Evolutionary conservation across 2,113 vertebrate genomes (phyloP), one percentile per base, ranked within the genome.

Genomic region (Hippocampus guttulatus): DNA sequence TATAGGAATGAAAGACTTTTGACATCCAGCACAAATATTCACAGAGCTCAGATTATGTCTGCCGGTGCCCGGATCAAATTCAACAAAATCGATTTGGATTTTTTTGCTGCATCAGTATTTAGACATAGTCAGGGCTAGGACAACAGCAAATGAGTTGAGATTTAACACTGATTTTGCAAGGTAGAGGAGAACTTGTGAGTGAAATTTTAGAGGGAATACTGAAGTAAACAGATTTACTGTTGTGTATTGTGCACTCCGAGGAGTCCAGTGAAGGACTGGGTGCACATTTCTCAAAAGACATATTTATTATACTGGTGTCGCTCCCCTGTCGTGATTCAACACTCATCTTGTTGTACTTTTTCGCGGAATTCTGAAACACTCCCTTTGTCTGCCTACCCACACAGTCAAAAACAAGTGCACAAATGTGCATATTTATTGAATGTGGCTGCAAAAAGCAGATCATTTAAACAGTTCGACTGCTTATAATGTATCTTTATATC

Each of bases 351-450:
- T 73, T 62, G 33, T 33, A 25, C 45, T 21, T 64, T 15, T 55
- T 55, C 52, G 55, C 18, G 51, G 72, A 68, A 38, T 64, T 21
- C 68, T 43, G 68, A 67, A 61, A 41, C 38, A 43, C 61, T 52
- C 38, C 15, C 65, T 18, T 10, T 62, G 12, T 51, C 49, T 18
- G 52, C 51, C 55, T 60, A 52, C 52, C 33, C 54, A 57, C 69
- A 64, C 51, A 41, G 51, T 76, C 54, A 41, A 47, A 77, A 82
- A 74, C 25, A 60, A 64, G 58, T 33, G 69, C 60, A 55, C 4
- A 51, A 51, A 51, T 41, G 20, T 60, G 25, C 57, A 60, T 30
- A 15, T 12, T 30, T 58, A 60, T 8, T 61, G 10, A 8, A 30
- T 38, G 58, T 20, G 14, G 25, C 62, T 76, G 58, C 66, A 7